Evolutionary conservation across 2,888 invertebrate genomes (phyloP).

Genomic region (Xylota sylvarum): DNA sequence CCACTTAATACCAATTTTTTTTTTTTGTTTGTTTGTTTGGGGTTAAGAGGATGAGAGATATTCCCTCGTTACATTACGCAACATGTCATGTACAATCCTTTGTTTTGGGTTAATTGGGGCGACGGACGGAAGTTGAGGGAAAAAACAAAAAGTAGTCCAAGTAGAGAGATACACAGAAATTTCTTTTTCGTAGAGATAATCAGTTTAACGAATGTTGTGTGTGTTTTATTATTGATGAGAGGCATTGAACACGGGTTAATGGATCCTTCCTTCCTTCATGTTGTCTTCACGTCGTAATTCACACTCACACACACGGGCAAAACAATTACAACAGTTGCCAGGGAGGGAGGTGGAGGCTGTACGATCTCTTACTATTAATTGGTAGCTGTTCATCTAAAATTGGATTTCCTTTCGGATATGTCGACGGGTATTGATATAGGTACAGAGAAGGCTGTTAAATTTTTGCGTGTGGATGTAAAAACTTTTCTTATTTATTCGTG

Average conservation of each 20-base stretch:
- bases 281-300: conserved; percentile 11
- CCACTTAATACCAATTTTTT: background rate
- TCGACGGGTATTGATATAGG: conserved; percentile 13
- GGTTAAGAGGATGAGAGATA: conserved; percentile 13
- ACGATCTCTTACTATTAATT: conserved; percentile 27
- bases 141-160: background rate
- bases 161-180: background rate
- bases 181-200: conserved; percentile 19
- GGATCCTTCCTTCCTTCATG: background rate
- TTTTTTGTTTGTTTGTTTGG: background rate
- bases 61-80: conserved; percentile 24
- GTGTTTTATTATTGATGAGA: conserved; percentile 58
- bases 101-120: conserved; percentile 63
- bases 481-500: conserved; percentile 13
- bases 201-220: conserved; percentile 49
- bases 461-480: background rate
- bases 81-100: conserved; percentile 55
- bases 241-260: conserved; percentile 41
- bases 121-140: conserved; percentile 24
- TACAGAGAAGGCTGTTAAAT: background rate
- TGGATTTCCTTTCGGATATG: conserved; percentile 44
- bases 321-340: background rate
- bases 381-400: conserved; percentile 46
- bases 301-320: background rate
- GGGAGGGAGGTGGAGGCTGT: background rate